Evolutionary conservation across 2,113 vertebrate species (phyloP).

Genomic region (Cavia aperea): DNA sequence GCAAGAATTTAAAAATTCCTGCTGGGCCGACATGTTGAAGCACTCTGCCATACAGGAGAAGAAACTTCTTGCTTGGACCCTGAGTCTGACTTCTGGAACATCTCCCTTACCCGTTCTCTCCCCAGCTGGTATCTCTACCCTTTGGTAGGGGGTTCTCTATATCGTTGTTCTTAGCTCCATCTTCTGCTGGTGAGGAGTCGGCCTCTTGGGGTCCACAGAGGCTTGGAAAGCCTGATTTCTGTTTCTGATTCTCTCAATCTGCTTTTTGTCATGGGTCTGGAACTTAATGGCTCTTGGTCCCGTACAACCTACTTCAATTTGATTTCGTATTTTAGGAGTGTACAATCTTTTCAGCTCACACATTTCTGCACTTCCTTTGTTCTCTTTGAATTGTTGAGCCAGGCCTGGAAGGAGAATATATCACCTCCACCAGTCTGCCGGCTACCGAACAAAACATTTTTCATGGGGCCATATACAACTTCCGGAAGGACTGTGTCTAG

Average conservation of each 20-base stretch:
- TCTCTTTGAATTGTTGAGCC: not conserved
- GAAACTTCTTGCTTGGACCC: not conserved
- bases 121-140: not conserved
- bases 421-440: not conserved
- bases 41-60: not conserved
- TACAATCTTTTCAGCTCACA: not conserved
- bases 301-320: not conserved
- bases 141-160: not conserved
- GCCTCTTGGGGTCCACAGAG: not conserved
- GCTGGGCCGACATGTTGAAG: not conserved
- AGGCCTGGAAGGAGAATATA: not conserved
- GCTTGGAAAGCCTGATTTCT: not conserved
- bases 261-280: not conserved
- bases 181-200: not conserved
- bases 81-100: not conserved
- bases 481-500: not conserved
- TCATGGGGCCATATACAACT: not conserved
- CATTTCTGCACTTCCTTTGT: not conserved
- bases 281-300: not conserved
- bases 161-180: not conserved
- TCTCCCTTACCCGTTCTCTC: not conserved
- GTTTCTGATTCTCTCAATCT: not conserved
- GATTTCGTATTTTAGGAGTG: not conserved
- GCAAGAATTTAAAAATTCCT: conserved; percentile 12
- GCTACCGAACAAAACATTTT: not conserved